phyloP scores from a whole-genome alignment of 2,888 invertebrate species.

The Cremastinae sp. region DNA sequence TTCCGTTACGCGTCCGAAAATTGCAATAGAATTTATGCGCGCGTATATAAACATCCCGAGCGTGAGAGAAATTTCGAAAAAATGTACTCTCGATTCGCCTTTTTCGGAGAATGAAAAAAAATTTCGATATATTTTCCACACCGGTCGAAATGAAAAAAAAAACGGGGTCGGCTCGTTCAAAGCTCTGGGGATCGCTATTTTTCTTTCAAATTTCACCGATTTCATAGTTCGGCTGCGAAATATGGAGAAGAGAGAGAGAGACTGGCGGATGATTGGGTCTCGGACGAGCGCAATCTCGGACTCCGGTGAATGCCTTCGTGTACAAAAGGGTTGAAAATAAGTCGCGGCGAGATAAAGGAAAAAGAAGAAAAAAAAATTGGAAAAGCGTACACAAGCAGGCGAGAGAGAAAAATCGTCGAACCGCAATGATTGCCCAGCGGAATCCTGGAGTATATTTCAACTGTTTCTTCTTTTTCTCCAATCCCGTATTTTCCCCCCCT shows the following conservation, averaged over 20 bases:
- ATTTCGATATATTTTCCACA: too few relatives aligned
- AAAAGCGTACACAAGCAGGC: neutral
- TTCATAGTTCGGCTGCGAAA: constrained; percentile 7
- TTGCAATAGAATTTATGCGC: too few relatives aligned
- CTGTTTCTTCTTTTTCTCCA: constrained; percentile 6
- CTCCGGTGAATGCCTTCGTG: constrained; percentile 2
- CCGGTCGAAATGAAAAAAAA: too few relatives aligned
- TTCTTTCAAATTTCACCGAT: constrained; percentile 13
- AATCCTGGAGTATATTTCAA: constrained; percentile 18
- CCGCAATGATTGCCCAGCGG: constrained; percentile 24
- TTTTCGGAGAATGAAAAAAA: too few relatives aligned
- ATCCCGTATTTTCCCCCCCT: neutral
- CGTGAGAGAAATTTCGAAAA: too few relatives aligned
- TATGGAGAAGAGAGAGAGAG: neutral
- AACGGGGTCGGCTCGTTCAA: neutral
- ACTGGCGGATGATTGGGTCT: constrained; percentile 38
- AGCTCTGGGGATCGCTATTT: constrained; percentile 4
- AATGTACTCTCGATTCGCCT: too few relatives aligned
- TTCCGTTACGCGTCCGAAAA: too few relatives aligned
- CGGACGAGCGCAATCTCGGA: constrained; percentile 40
- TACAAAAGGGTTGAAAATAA: constrained; percentile 17
- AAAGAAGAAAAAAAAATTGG: constrained; percentile 7
- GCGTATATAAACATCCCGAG: too few relatives aligned
- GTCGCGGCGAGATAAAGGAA: neutral
- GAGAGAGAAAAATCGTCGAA: constrained; percentile 10